Percentiles rank a stretch among this genome's conserved stretches.
Conservation (phyloP, 1,140 invertebrate genomes). For the Scaptomyza graminum region DNA sequence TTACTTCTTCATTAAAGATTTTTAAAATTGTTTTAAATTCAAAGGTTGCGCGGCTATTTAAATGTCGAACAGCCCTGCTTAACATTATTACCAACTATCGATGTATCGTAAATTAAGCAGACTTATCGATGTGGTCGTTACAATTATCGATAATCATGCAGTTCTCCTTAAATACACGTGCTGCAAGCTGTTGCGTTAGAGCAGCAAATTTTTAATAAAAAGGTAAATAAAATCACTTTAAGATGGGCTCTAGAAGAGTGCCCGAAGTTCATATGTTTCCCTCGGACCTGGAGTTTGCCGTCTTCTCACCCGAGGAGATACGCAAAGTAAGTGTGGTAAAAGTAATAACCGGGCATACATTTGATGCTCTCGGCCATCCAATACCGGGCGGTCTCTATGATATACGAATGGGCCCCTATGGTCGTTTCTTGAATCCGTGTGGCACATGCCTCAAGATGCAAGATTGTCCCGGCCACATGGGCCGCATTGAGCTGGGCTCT, state of each 20-base stretch:
- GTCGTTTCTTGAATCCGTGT: constrained; percentile 89
- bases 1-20: constrained; percentile 37
- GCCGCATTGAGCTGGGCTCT: constrained; percentile 96
- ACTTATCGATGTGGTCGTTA: neutral
- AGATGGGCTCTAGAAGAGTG: constrained; percentile 60
- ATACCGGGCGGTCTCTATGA: constrained; percentile 94
- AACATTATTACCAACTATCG: neutral
- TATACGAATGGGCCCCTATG: constrained; percentile 88
- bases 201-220: neutral
- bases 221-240: constrained; percentile 2
- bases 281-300: constrained; percentile 86
- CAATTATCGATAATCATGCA: neutral
- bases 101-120: neutral
- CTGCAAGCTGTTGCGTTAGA: constrained; percentile 13
- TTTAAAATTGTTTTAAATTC: neutral
- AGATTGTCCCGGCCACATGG: constrained; percentile 96
- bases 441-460: constrained; percentile 90
- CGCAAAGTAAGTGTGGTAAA: constrained; percentile 93
- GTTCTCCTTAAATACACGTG: constrained; percentile 43
- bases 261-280: constrained; percentile 70
- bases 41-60: neutral
- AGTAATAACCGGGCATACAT: constrained; percentile 92
- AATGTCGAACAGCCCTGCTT: constrained; percentile 18
- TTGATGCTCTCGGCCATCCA: constrained; percentile 94
- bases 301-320: constrained; percentile 93